Base-by-base conservation (phyloP, 1,140 invertebrate genomes). In the Bombus ignitus region DNA sequence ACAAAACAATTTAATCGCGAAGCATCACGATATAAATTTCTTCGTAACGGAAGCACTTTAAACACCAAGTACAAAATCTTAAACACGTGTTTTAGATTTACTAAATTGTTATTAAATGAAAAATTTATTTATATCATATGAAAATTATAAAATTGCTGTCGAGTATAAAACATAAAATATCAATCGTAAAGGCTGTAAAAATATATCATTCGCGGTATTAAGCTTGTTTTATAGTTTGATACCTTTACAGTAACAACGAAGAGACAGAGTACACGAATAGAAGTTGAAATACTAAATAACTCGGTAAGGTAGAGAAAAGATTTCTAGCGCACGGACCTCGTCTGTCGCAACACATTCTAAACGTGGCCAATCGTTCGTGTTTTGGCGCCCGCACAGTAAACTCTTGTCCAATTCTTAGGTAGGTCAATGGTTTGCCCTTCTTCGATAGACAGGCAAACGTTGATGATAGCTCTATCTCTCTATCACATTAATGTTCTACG, bases 361-460 rank as follows among this genome's bases (percentile, higher is more conserved):
- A 92, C 88, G 91, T 93, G 91, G 94, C 93, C 94, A 94, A 94
- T 95, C 90, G 86, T 89, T 92, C 73, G 80, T 90, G 88, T 88
- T 92, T 94, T 95, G 94, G 94, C 94, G 93, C 94, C 94, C 94
- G 93, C 94, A 95, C 94, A 95, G 94, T 95, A 94, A 91, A 94
- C 93, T 95, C 94, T 95, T 95, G 94, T 95, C 94, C 94, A 95
- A 93, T 95, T 94, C 91, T 94, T 95, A 94, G 93, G 83, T 94
- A 94, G 90, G 88, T 92, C 91, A 90, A 85, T 89, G 89, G 70
- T 88, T 91, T 83, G 80, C 76, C 85, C 39, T 89, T 88, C 86
- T 59, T 82, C 66, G 59, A 81, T 75, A 81, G 87, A 81, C 81
- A 85, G 74, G 79, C 87, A 86, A 91, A 92, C 88, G 91, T 93